These are phyloP conservation scores for Holotrichia oblita DNA, from an alignment of 1,140 invertebrate species.

Conservation along the genomic window DNA sequence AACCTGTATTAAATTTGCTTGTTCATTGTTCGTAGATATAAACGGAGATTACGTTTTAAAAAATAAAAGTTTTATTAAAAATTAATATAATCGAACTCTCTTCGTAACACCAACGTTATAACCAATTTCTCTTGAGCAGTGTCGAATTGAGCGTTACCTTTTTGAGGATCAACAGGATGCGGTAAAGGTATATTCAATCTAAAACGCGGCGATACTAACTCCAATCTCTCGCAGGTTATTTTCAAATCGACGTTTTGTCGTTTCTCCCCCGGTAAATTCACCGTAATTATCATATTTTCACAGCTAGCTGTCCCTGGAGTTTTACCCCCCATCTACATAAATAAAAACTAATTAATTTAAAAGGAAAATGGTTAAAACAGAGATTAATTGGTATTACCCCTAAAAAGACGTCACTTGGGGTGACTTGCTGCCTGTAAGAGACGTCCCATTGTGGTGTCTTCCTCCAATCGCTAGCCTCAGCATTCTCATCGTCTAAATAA, in stretches of 20 bases:
- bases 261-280: constrained; percentile 78
- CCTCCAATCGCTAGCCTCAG: constrained; percentile 58
- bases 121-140: constrained; percentile 71
- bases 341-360: neutral
- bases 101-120: constrained; percentile 73
- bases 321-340: constrained; percentile 81
- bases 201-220: constrained; percentile 70
- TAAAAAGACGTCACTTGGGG: constrained; percentile 85
- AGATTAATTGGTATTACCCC: constrained; percentile 66
- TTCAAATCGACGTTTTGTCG: constrained; percentile 73
- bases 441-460: constrained; percentile 82
- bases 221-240: constrained; percentile 74
- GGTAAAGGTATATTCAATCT: constrained; percentile 78
- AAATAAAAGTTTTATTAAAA: constrained; percentile 77
- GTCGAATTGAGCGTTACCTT: constrained; percentile 82
- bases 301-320: constrained; percentile 84
- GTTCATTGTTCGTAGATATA: too few relatives aligned
- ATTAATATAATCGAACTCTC: constrained; percentile 86
- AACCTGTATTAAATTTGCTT: too few relatives aligned
- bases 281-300: constrained; percentile 81
- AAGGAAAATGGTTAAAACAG: neutral
- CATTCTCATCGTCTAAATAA: neutral
- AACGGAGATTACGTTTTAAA: too few relatives aligned
- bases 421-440: constrained; percentile 84
- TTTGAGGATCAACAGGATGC: constrained; percentile 81